Base-by-base conservation (phyloP, 2,113 vertebrate species). In the Eclectus roratus region DNA sequence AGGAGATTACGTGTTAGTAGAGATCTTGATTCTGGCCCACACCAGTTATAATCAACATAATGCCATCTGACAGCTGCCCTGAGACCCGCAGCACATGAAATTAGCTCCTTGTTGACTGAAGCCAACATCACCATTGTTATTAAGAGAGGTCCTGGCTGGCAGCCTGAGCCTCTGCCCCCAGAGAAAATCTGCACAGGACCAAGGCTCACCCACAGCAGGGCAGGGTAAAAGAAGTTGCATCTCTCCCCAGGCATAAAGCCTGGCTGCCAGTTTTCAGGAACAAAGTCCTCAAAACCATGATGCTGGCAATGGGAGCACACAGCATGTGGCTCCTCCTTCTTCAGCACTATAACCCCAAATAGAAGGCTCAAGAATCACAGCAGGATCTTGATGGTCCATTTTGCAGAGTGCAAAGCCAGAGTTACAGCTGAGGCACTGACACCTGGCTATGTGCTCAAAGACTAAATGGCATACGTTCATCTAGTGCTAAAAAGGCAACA, bases 41-140 rank as follows among this genome's bases (percentile, higher is more conserved):
- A 93, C 49, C 56, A 71, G 35, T 64, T 87, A n/a, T 63, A 94
- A 93, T 88, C 69, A 93, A 74, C n/a, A 47, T 89, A 85, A 89
- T 77, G 80, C 93, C 96, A 96, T 96, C 93, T 97, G 94, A 95
- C 68, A 95, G 76, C 37, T 89, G 88, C 66, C 46, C 93, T 85
- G 85, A 96, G 89, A 83, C 91, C 91, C 4, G 2, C 63, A 91
- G 88, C 80, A 80, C 39, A 46, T 31, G 55, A 89, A 95, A 95
- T 90, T 8, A 95, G 85, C 81, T 89, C 73, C 91, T 82, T 79
- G 73, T 65, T 94, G 86, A 79, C 83, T 65, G 37, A 87, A 94
- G 85, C 73, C 68, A 91, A 76, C 69, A 77, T 35, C 46, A 63
- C 8, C 2, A 5, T 21, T 4, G 1, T 77, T 76, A 71, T 82